Evolutionary conservation across 2,797 vertebrate genomes (phyloP).

Genomic region (Diplodus sargus): DNA sequence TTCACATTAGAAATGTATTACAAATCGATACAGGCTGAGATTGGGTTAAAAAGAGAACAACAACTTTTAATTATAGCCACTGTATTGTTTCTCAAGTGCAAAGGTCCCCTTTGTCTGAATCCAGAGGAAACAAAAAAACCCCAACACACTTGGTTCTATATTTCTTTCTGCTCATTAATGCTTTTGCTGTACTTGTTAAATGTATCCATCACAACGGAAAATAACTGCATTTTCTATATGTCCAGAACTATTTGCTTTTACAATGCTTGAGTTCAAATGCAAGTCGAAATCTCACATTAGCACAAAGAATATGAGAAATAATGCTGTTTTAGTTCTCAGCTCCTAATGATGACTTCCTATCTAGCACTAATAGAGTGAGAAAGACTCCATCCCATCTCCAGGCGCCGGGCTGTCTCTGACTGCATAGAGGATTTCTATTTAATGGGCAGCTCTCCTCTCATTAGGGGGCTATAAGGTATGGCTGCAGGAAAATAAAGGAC

Average conservation of each 20-base stretch:
- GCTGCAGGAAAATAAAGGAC: constrained; percentile 18
- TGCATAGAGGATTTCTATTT: constrained; percentile 19
- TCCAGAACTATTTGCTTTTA: constrained; percentile 17
- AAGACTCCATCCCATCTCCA: constrained; percentile 12
- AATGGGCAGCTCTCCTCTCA: constrained; percentile 21
- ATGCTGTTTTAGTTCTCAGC: constrained; percentile 26
- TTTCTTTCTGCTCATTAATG: background rate
- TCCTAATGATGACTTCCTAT: constrained; percentile 45
- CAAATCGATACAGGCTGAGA: constrained; percentile 60
- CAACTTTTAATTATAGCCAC: constrained; percentile 61
- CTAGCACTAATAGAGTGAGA: constrained; percentile 15
- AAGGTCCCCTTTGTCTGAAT: constrained; percentile 12
- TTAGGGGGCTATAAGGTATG: constrained; percentile 15
- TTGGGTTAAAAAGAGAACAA: constrained; percentile 2
- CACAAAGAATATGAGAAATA: background rate
- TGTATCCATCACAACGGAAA: background rate
- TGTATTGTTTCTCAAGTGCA: constrained; percentile 47
- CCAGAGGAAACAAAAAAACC: background rate
- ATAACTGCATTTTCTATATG: background rate
- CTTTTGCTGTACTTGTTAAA: background rate
- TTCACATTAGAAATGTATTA: constrained; percentile 60
- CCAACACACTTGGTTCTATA: background rate
- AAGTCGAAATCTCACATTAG: background rate
- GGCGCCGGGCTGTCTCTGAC: constrained; percentile 11
- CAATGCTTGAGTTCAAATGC: background rate